These are phyloP conservation scores for Sciurus niger DNA, from an alignment of 2,113 vertebrate species.

Conservation along the genomic window DNA sequence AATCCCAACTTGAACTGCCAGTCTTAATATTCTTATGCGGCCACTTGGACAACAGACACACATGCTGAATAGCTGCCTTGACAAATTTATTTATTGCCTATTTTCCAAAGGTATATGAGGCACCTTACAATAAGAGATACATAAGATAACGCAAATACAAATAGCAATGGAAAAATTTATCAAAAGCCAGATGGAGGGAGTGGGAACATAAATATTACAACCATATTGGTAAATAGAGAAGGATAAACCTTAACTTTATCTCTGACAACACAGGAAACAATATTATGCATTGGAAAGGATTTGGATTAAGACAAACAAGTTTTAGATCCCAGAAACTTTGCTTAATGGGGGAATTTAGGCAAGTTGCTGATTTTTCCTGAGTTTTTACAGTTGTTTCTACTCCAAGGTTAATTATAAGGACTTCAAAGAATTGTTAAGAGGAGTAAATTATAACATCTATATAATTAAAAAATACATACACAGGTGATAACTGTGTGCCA, in stretches of 20 bases:
- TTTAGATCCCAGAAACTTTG: background rate
- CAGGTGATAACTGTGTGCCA: background rate
- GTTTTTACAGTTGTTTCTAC: background rate
- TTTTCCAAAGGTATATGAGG: conserved; percentile 32
- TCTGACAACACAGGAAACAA: conserved; percentile 7
- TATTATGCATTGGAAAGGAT: background rate
- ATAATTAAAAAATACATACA: background rate
- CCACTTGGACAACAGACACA: background rate
- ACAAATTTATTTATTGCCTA: background rate
- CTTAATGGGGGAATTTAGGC: background rate
- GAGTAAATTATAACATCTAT: background rate
- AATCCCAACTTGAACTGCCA: background rate
- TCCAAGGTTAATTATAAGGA: background rate
- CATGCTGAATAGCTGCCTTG: conserved; percentile 6
- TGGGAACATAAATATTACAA: background rate
- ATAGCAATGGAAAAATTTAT: background rate
- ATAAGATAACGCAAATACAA: background rate
- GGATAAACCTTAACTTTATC: background rate
- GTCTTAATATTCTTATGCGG: background rate
- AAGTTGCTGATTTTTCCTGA: background rate
- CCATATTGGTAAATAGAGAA: background rate
- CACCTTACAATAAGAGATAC: background rate
- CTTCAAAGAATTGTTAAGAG: background rate
- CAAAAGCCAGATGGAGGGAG: background rate
- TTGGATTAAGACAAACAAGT: background rate